Evolutionary conservation across 2,888 invertebrate species (phyloP).

Genomic region (Hirtodrosophila histrioides): DNA sequence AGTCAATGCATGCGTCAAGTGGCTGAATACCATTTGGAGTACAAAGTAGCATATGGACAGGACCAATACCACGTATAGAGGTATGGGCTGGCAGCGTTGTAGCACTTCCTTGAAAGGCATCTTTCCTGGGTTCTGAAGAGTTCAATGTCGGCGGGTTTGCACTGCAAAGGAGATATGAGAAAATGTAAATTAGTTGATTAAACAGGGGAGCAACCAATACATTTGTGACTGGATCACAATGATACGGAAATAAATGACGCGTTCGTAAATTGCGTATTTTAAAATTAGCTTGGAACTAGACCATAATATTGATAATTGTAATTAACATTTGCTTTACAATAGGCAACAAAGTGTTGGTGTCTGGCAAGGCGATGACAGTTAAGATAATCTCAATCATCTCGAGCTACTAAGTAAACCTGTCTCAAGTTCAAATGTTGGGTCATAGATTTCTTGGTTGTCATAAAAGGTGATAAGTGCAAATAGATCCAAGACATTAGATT

Average conservation of each 20-base stretch:
- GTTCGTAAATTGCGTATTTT: slow-evolving; percentile 7
- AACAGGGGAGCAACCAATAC: slow-evolving; percentile 25
- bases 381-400: neutral
- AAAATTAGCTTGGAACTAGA: slow-evolving; percentile 21
- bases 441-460: no score
- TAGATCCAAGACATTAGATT: no score
- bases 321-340: slow-evolving; percentile 39
- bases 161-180: slow-evolving; percentile 6
- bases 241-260: slow-evolving; percentile 22
- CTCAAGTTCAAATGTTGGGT: no score
- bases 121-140: slow-evolving; percentile 7
- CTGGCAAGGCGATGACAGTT: slow-evolving; percentile 12
- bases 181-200: slow-evolving; percentile 37
- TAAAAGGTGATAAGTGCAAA: no score
- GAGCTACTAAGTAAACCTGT: no score
- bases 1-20: slow-evolving; percentile 95
- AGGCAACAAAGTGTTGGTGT: slow-evolving; percentile 18
- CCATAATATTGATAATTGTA: slow-evolving; percentile 37
- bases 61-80: slow-evolving; percentile 89
- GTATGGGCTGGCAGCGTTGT: slow-evolving; percentile 89
- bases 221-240: slow-evolving; percentile 8
- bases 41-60: slow-evolving; percentile 91
- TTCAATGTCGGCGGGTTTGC: neutral
- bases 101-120: slow-evolving; percentile 93
- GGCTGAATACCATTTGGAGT: slow-evolving; percentile 93